Conservation (phyloP, 2,888 invertebrate species). For the Spatulosminthurus flaviceps region DNA sequence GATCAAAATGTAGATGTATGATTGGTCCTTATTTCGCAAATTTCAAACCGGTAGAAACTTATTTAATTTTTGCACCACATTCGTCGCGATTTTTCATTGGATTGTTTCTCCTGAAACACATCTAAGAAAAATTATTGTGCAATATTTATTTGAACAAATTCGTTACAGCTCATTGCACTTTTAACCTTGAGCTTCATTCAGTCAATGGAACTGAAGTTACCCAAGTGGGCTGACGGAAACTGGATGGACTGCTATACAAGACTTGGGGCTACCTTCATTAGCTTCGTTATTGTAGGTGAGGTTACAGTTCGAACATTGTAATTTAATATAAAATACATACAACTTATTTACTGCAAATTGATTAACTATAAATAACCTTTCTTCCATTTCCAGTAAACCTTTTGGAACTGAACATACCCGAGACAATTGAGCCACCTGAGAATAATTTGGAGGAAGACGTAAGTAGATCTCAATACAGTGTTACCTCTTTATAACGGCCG, state of each 20-base stretch:
- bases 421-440: too few relatives aligned
- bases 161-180: constrained; percentile 27
- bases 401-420: constrained; percentile 27
- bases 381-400: background rate
- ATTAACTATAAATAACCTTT: background rate
- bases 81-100: too few relatives aligned
- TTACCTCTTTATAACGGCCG: too few relatives aligned
- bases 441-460: background rate
- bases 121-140: too few relatives aligned
- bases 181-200: background rate
- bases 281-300: constrained; percentile 30
- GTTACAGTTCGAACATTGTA: too few relatives aligned
- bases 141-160: too few relatives aligned
- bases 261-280: constrained; percentile 13
- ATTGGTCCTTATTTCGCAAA: too few relatives aligned
- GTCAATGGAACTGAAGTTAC: background rate
- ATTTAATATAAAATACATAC: background rate
- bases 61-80: too few relatives aligned
- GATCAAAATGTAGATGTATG: too few relatives aligned
- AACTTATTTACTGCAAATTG: background rate
- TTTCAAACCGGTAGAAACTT: too few relatives aligned
- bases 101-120: too few relatives aligned
- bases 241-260: constrained; percentile 31
- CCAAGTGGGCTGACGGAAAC: constrained; percentile 29
- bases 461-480: too few relatives aligned